Evolutionary conservation across 2,888 invertebrate genomes (phyloP), one percentile per base, ranked within the genome.

Genomic region (Sthenelais limicola): DNA sequence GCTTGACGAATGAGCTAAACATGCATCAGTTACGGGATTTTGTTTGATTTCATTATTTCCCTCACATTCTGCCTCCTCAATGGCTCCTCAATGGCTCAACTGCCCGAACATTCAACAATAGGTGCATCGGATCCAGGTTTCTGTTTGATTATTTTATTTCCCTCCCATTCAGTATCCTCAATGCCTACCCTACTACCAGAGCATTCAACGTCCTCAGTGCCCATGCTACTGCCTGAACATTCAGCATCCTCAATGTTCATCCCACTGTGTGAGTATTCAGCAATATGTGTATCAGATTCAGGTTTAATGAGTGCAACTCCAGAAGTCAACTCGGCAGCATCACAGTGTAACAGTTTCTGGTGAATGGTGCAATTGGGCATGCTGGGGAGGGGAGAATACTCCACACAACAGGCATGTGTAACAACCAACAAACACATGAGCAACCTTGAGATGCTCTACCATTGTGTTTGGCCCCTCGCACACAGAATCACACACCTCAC

Each of bases 381-480:
- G 38, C 43, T 62, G 21, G 62, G 62, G 38, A 62, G n/a, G n/a
- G n/a, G n/a, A 62, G 38, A 62, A 62, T 43, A 38, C 62, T 18
- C 62, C 62, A 38, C 62, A 62, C 2, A 62, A 5, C 62, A 62
- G 18, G 15, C 62, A 62, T 1, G 62, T 62, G 38, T 24, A 62
- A 35, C 62, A 62, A 28, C 62, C 62, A 5, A 62, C 38, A 21
- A 21, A 62, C 38, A 38, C 62, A 26, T 62, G 62, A 18, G 35
- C 38, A n/a, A 24, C 28, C 21, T 38, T 35, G 21, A 62, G 38
- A 28, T 62, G 62, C 3, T 62, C 62, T 4, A 62, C 62, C 24
- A 62, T 62, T 1, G 38, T 43, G 15, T 28, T 12, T 15, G 38
- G 35, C 24, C 38, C 62, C 1, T 62, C 62, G 3, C 35, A 21